These are phyloP conservation scores for Cremastobaeus sp. DNA, from an alignment of 2,888 invertebrate genomes.

Conservation along the genomic window DNA sequence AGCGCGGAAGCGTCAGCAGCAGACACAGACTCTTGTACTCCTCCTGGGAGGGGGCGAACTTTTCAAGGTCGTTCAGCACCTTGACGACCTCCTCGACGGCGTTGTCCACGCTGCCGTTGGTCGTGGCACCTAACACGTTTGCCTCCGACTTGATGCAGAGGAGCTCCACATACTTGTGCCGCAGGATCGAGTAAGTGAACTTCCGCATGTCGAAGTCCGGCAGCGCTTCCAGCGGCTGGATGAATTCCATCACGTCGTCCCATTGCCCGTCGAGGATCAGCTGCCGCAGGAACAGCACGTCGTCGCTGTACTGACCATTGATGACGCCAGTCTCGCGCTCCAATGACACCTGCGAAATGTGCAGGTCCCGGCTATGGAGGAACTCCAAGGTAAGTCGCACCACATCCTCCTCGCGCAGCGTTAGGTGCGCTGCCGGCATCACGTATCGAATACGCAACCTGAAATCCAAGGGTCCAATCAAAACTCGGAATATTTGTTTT, in stretches of 20 bases:
- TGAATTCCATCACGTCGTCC: slow-evolving; percentile 98
- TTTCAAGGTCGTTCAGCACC: slow-evolving; percentile 92
- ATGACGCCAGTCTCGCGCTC: slow-evolving; percentile 97
- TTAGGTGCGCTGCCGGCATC: slow-evolving; percentile 91
- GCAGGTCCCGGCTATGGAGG: slow-evolving; percentile 92
- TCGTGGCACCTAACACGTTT: slow-evolving; percentile 84
- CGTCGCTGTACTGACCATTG: slow-evolving; percentile 95
- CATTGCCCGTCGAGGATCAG: slow-evolving; percentile 98
- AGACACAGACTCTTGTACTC: slow-evolving; percentile 96
- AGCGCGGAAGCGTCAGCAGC: slow-evolving; percentile 93
- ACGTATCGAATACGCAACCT: slow-evolving; percentile 79
- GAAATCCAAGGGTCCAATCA: slow-evolving; percentile 40
- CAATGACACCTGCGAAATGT: slow-evolving; percentile 93
- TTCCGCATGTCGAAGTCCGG: slow-evolving; percentile 90
- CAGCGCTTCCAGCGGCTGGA: slow-evolving; percentile 92
- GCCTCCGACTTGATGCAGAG: slow-evolving; percentile 97
- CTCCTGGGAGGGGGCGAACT: slow-evolving; percentile 92
- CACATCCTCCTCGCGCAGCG: slow-evolving; percentile 92
- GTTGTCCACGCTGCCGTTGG: slow-evolving; percentile 89
- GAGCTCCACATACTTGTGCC: slow-evolving; percentile 95
- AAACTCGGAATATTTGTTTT: too few species aligned
- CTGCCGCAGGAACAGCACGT: slow-evolving; percentile 94
- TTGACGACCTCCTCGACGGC: slow-evolving; percentile 97
- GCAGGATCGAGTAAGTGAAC: slow-evolving; percentile 90
- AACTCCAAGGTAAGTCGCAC: slow-evolving; percentile 91